Conservation (phyloP, 2,888 invertebrate genomes). For the Hetaerina titia region DNA sequence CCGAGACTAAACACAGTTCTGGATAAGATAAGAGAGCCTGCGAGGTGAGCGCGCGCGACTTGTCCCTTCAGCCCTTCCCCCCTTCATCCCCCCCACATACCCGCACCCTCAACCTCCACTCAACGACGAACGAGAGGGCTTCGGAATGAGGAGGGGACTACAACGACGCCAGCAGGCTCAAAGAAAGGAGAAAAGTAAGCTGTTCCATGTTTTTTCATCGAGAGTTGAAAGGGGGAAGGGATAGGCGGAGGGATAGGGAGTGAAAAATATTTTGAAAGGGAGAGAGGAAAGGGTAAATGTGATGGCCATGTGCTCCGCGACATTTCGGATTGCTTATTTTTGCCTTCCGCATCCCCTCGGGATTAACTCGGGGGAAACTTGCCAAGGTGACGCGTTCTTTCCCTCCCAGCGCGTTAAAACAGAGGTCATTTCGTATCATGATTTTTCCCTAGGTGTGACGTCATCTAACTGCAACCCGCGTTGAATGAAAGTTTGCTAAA, state of each 20-base stretch:
- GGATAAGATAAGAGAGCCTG: slow-evolving; percentile 2
- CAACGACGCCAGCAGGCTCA: not conserved
- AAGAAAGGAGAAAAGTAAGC: not conserved
- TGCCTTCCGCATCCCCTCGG: not conserved
- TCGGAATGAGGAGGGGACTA: not conserved
- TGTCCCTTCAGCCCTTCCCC: not conserved
- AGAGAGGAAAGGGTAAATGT: not conserved
- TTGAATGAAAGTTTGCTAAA: no score
- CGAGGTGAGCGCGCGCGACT: not conserved
- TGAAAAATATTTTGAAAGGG: not conserved
- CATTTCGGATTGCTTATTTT: slow-evolving; percentile 13
- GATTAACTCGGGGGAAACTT: not conserved
- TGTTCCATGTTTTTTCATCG: not conserved
- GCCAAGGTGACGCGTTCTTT: not conserved
- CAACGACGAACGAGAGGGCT: no score
- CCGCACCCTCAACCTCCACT: no score
- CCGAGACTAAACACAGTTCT: not conserved
- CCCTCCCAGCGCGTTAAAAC: not conserved
- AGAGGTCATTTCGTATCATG: not conserved
- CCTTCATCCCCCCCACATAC: not conserved
- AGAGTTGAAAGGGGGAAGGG: not conserved
- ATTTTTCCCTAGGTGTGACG: not conserved
- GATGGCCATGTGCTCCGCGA: not conserved
- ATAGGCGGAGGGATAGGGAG: not conserved
- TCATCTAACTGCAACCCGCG: no score